Evolutionary conservation across 2,797 vertebrate species (phyloP).

Genomic region (Orestias chungarensis): DNA sequence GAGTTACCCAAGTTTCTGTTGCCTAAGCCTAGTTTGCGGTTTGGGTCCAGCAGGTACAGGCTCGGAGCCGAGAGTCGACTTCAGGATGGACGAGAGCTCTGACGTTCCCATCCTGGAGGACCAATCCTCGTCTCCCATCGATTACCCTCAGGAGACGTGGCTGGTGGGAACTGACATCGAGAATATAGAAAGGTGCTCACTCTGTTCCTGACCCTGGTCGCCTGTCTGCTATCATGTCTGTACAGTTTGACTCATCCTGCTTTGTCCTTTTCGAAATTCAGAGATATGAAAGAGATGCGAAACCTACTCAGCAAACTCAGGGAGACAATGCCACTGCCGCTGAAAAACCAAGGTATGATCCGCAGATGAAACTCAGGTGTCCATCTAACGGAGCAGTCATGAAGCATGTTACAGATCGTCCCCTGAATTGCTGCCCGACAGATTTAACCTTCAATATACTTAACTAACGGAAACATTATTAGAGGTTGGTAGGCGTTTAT

Average conservation of each 20-base stretch:
- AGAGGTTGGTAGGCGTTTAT: no score
- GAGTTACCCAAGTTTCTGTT: no score
- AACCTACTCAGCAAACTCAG: conserved; percentile 99
- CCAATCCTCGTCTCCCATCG: conserved; percentile 85
- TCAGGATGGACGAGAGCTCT: conserved; percentile 88
- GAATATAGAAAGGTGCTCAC: conserved; percentile 90
- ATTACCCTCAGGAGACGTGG: conserved; percentile 88
- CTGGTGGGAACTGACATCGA: conserved; percentile 93
- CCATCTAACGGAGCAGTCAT: no score
- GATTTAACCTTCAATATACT: no score
- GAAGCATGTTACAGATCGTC: no score
- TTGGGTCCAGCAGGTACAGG: conserved; percentile 81
- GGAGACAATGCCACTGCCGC: conserved; percentile 97
- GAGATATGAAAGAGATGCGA: conserved; percentile 97
- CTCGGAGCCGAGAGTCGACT: conserved; percentile 83
- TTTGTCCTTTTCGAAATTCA: conserved; percentile 52
- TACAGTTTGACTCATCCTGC: background rate
- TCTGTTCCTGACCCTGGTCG: no score
- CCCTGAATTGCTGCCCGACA: no score
- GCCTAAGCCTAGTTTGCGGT: conserved; percentile 5
- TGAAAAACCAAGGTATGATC: conserved; percentile 94
- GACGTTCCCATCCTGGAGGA: conserved; percentile 93
- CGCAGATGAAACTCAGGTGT: no score
- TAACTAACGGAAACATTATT: no score
- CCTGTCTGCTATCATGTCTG: background rate